These are phyloP conservation scores for Vanessa tameamea DNA, from an alignment of 1,140 invertebrate genomes.

Conservation along the genomic window DNA sequence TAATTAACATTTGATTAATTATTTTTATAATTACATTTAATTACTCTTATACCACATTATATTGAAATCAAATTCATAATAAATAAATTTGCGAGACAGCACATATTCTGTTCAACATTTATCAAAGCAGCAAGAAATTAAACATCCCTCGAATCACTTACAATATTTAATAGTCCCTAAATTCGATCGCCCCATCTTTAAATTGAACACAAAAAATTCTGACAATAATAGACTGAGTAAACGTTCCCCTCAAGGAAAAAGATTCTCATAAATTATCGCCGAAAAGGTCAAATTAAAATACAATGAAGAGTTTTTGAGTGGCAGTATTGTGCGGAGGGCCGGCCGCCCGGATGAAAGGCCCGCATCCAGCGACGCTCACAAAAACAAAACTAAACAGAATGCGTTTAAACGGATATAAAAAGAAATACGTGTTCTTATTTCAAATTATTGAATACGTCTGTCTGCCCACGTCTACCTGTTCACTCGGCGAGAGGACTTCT, in stretches of 20 bases:
- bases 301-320: slow-evolving; percentile 80
- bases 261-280: slow-evolving; percentile 79
- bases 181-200: slow-evolving; percentile 52
- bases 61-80: slow-evolving; percentile 14
- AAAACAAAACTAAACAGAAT: slow-evolving; percentile 80
- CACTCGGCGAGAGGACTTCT: slow-evolving; percentile 50
- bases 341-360: slow-evolving; percentile 70
- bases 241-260: slow-evolving; percentile 72
- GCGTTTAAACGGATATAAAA: slow-evolving; percentile 80
- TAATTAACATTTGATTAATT: slow-evolving; percentile 38
- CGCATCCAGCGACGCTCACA: slow-evolving; percentile 72
- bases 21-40: slow-evolving; percentile 17
- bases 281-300: slow-evolving; percentile 81
- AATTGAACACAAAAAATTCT: slow-evolving; percentile 68
- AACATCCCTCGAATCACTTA: slow-evolving; percentile 29
- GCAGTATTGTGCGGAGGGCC: slow-evolving; percentile 75
- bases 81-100: neutral
- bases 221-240: slow-evolving; percentile 76
- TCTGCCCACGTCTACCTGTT: slow-evolving; percentile 78
- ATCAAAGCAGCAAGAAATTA: slow-evolving; percentile 21
- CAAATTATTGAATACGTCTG: slow-evolving; percentile 80
- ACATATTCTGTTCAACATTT: slow-evolving; percentile 4
- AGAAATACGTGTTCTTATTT: slow-evolving; percentile 79
- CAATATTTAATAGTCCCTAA: slow-evolving; percentile 43
- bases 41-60: slow-evolving; percentile 7